A percentile compares a stretch with the other conserved stretches of the same genome.
Evolutionary conservation across 2,888 invertebrate genomes (phyloP).

Genomic region (Parelbella ahira): DNA sequence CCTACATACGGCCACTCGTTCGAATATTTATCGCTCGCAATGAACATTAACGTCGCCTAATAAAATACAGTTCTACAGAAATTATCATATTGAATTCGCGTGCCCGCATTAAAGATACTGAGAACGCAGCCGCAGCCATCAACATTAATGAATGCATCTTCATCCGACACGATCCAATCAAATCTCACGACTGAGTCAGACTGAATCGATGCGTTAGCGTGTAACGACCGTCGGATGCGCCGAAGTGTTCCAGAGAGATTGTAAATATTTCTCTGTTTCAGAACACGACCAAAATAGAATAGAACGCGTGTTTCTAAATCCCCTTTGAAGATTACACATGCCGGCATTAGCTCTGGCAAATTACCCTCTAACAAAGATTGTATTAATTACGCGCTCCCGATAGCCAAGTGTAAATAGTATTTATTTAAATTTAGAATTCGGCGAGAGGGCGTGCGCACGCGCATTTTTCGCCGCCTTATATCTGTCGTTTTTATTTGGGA

Average conservation of each 20-base stretch:
- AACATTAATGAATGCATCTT: constrained; percentile 63
- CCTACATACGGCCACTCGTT: constrained; percentile 1
- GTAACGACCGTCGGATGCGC: constrained; percentile 78
- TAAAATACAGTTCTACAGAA: constrained; percentile 26
- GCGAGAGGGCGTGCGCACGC: constrained; percentile 53
- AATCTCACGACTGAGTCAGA: constrained; percentile 60
- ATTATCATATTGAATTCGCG: constrained; percentile 29
- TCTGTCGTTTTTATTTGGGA: constrained; percentile 66
- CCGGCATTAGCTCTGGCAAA: constrained; percentile 80
- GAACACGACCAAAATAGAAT: constrained; percentile 78
- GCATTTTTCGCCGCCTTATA: constrained; percentile 58
- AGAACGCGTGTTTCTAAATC: constrained; percentile 80
- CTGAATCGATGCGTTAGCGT: constrained; percentile 70
- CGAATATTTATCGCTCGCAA: constrained; percentile 23
- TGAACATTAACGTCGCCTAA: constrained; percentile 23
- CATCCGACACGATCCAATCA: constrained; percentile 65
- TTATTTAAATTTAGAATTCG: constrained; percentile 71
- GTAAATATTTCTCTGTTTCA: constrained; percentile 81
- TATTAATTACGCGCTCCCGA: constrained; percentile 80
- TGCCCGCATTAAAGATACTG: constrained; percentile 36
- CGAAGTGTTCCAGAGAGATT: constrained; percentile 78
- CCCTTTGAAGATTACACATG: constrained; percentile 78
- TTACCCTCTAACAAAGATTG: constrained; percentile 81
- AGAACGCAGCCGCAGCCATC: constrained; percentile 46
- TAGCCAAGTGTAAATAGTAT: constrained; percentile 77